A percentile compares a stretch with the other conserved stretches of the same genome.
phyloP scores from a whole-genome alignment of 2,888 invertebrate genomes.

The Blastobasis lacticolella region DNA sequence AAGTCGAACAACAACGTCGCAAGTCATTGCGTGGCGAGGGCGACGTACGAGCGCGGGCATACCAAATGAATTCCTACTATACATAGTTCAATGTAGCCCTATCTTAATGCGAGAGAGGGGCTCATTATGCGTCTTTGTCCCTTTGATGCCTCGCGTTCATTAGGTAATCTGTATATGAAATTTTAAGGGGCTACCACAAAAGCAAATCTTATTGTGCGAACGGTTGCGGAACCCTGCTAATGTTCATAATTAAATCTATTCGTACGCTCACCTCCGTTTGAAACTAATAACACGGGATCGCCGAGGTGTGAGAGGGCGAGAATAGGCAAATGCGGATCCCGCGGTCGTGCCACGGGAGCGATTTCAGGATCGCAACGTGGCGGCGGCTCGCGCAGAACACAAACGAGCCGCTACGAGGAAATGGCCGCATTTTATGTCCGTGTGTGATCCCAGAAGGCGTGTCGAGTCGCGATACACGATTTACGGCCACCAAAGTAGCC shows the following conservation, averaged over 20 bases:
- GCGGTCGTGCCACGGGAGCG: too few relatives aligned
- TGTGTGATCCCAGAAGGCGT: neutral
- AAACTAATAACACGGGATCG: neutral
- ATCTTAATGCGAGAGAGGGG: constrained; percentile 23
- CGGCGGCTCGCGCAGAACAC: neutral
- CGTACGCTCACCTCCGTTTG: neutral
- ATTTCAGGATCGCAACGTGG: too few relatives aligned
- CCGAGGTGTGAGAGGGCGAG: too few relatives aligned
- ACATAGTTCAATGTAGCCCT: constrained; percentile 2
- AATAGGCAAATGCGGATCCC: too few relatives aligned
- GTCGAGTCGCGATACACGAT: constrained; percentile 3
- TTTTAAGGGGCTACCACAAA: constrained; percentile 14
- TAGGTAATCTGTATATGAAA: constrained; percentile 28
- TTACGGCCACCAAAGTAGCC: constrained; percentile 6
- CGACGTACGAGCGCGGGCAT: constrained; percentile 4
- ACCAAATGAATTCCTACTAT: constrained; percentile 3
- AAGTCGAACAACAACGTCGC: constrained; percentile 58
- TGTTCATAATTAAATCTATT: neutral
- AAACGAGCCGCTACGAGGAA: neutral
- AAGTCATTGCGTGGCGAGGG: constrained; percentile 44
- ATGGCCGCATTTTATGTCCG: neutral
- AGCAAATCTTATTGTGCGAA: constrained; percentile 4
- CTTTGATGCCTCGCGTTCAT: constrained; percentile 31
- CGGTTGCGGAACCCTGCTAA: neutral
- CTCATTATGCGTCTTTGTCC: constrained; percentile 42